phyloP scores from a whole-genome alignment of 2,113 vertebrate species.

The Anhinga anhinga region DNA sequence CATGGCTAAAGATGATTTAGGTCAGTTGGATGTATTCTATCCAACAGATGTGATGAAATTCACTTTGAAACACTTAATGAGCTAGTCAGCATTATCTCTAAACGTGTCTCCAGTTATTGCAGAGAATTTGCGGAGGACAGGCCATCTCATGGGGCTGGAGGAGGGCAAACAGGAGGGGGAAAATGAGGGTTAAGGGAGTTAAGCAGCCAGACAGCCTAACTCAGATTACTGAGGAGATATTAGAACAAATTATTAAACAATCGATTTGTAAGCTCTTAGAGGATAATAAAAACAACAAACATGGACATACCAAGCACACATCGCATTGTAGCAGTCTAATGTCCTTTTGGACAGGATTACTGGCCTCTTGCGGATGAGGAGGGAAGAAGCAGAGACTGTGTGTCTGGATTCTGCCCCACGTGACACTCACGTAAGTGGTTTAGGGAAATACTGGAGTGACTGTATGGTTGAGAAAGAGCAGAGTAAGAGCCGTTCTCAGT shows the following conservation, averaged over 20 bases:
- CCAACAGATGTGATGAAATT: neutral
- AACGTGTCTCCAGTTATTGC: neutral
- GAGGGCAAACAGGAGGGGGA: neutral
- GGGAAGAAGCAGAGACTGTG: neutral
- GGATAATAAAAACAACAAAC: neutral
- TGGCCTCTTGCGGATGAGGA: neutral
- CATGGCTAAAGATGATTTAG: neutral
- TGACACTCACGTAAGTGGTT: rapidly evolving
- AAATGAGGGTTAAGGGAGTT: neutral
- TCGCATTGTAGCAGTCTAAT: rapidly evolving
- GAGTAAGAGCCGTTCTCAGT: neutral
- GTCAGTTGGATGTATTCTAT: neutral
- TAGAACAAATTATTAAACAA: neutral
- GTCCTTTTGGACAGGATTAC: neutral
- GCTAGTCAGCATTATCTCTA: neutral
- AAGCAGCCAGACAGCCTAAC: neutral
- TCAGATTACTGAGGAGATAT: neutral
- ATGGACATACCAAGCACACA: neutral
- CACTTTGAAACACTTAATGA: neutral
- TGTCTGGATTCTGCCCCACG: neutral
- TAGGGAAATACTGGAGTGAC: neutral
- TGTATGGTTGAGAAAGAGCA: neutral
- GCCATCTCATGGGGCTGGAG: neutral
- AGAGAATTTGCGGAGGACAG: neutral
- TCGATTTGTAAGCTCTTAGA: neutral